Evolutionary conservation across 1,140 invertebrate genomes (phyloP).

Genomic region (Hypothenemus hampei): DNA sequence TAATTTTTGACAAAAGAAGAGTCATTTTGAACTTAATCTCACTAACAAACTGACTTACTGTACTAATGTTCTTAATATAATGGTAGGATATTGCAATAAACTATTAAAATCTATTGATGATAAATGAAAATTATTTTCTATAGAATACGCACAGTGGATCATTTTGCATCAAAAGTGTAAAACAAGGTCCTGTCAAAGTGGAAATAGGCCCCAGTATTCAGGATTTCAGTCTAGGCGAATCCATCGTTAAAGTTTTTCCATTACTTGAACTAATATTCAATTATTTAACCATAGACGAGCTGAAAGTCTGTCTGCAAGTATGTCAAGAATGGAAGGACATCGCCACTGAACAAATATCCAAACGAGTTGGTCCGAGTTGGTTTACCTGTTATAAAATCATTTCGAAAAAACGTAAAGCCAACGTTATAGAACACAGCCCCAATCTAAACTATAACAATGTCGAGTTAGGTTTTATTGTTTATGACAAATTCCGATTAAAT

Average conservation of each 20-base stretch:
- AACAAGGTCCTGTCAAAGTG: not conserved
- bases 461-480: conserved; percentile 30
- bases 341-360: conserved; percentile 23
- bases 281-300: conserved; percentile 30
- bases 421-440: conserved; percentile 24
- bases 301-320: conserved; percentile 28
- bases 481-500: conserved; percentile 30
- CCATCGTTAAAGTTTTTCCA: conserved; percentile 32
- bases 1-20: too few species aligned
- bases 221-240: conserved; percentile 31
- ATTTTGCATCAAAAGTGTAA: conserved; percentile 29
- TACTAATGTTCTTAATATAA: too few species aligned
- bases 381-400: conserved; percentile 30
- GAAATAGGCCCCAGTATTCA: not conserved
- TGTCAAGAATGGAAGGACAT: conserved; percentile 29
- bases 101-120: too few species aligned
- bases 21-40: too few species aligned
- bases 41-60: too few species aligned
- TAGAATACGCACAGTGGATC: too few species aligned
- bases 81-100: too few species aligned
- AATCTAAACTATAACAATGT: conserved; percentile 33
- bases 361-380: conserved; percentile 30
- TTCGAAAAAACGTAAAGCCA: conserved; percentile 8
- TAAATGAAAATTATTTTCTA: too few species aligned
- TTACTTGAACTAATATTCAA: conserved; percentile 33